phyloP scores from a whole-genome alignment of 2,888 invertebrate genomes.

The Torymus tubicola region DNA sequence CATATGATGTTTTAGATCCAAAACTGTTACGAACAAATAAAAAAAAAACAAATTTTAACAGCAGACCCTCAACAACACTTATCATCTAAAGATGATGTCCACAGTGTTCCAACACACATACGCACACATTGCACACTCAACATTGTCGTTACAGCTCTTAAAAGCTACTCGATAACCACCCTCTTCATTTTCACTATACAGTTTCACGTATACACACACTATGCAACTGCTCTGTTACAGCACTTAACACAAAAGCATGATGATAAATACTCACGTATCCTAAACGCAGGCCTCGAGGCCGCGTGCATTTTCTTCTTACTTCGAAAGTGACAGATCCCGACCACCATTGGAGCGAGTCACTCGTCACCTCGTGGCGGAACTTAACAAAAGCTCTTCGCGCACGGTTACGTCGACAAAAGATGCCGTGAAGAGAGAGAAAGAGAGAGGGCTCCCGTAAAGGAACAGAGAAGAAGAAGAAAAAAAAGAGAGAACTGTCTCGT shows the following conservation, averaged over 20 bases:
- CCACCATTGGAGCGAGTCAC: constrained; percentile 66
- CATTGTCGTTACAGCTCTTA: not conserved
- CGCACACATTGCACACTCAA: constrained; percentile 9
- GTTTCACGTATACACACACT: not conserved
- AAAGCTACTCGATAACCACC: not conserved
- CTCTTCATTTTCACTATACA: not conserved
- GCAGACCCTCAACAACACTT: no score
- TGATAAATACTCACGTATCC: constrained; percentile 68
- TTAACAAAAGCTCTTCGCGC: not conserved
- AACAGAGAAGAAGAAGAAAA: no score
- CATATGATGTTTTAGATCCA: no score
- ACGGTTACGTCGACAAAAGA: not conserved
- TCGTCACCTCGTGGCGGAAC: constrained; percentile 10
- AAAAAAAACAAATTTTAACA: no score
- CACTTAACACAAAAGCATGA: no score
- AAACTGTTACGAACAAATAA: no score
- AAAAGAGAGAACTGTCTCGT: no score
- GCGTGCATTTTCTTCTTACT: constrained; percentile 70
- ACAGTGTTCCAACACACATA: no score
- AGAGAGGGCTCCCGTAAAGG: no score
- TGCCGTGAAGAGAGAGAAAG: not conserved
- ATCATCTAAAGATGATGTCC: no score
- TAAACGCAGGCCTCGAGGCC: constrained; percentile 66
- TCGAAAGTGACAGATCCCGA: constrained; percentile 69
- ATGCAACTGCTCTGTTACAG: no score